Base-by-base conservation (phyloP, 2,797 vertebrate species). In the Dermochelys coriacea region DNA sequence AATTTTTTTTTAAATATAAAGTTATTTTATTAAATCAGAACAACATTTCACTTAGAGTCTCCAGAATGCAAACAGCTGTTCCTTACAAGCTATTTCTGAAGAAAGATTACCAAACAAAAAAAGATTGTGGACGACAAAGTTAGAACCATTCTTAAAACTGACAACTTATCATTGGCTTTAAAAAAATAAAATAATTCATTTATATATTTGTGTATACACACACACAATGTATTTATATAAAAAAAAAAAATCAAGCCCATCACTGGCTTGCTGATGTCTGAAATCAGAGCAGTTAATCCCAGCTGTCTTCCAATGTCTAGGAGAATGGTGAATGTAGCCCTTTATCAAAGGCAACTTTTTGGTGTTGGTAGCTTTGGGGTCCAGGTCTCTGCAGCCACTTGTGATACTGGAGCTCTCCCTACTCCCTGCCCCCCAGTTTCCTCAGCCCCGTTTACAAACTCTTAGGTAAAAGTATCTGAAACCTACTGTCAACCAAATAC, bases 21-120 rank as follows among this genome's bases (percentile, higher is more conserved):
- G 87, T 96, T 96, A 85, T 84, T 97, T 97, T 97, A 96, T 96
- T 97, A 94, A 96, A 95, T 64, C 91, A 82, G 86, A 92, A 91
- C 89, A 93, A 93, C 91, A 93, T 31, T 45, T 49, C 27, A 49
- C 27, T 49, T 27, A 15, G 41, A 12, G 7, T 77, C 41, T 77
- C 45, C 74, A 77, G 27, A 29, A 77, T 27, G 41, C 27, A 27
- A 77, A 77, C 41, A 47, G 25, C 7, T 85, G 81, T 59, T 85
- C 55, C 91, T 96, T 90, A 89, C 57, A 95, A 94, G 91, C 16
- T 68, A 19, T 15, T 93, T 81, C 64, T 91, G 47, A 51, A 90
- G 57, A 89, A 87, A 80, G 91, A 27, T 27, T 75, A 84, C 45
- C 75, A 95, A 21, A n/a, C 81, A 3, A n/a, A 80, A 84, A 59